Percentiles rank a stretch among this genome's conserved stretches.
Evolutionary conservation across 2,113 vertebrate species (phyloP).

Genomic region (Capreolus pygargus): DNA sequence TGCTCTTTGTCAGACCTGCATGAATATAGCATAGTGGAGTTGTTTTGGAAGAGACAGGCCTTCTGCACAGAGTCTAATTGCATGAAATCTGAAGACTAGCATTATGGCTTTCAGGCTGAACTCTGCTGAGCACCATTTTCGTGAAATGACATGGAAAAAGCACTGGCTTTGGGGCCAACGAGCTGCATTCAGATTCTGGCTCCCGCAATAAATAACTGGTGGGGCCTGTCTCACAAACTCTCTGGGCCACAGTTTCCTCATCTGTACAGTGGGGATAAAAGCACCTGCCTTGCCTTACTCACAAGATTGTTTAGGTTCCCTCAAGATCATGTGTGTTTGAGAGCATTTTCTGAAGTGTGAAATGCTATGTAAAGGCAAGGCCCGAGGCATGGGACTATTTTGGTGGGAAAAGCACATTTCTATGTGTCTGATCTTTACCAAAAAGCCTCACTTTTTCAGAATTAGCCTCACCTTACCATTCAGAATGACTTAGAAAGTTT

Average conservation of each 20-base stretch:
- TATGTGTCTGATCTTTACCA: not conserved
- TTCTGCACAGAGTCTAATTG: slow-evolving; percentile 15
- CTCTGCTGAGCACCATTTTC: slow-evolving; percentile 29
- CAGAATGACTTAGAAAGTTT: not conserved
- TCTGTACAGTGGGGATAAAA: not conserved
- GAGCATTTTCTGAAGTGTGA: not conserved
- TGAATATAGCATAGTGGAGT: not conserved
- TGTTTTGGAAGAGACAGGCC: not conserved
- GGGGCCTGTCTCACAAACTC: not conserved
- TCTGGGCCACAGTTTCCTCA: not conserved
- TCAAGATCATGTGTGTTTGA: not conserved
- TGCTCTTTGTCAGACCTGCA: slow-evolving; percentile 54
- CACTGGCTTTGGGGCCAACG: not conserved
- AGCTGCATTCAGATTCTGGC: not conserved
- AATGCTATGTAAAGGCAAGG: not conserved
- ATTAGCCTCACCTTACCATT: not conserved
- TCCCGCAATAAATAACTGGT: not conserved
- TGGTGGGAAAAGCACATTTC: not conserved
- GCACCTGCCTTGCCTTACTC: not conserved
- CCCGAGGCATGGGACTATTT: not conserved
- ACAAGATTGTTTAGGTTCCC: not conserved
- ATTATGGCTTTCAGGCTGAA: slow-evolving; percentile 34
- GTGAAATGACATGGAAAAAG: slow-evolving; percentile 12
- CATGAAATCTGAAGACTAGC: slow-evolving; percentile 35
- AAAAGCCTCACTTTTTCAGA: not conserved